A percentile compares a stretch with the other conserved stretches of the same genome.
phyloP scores from a whole-genome alignment of 92 coral and sea anemone species.

The Heteractis magnifica region DNA sequence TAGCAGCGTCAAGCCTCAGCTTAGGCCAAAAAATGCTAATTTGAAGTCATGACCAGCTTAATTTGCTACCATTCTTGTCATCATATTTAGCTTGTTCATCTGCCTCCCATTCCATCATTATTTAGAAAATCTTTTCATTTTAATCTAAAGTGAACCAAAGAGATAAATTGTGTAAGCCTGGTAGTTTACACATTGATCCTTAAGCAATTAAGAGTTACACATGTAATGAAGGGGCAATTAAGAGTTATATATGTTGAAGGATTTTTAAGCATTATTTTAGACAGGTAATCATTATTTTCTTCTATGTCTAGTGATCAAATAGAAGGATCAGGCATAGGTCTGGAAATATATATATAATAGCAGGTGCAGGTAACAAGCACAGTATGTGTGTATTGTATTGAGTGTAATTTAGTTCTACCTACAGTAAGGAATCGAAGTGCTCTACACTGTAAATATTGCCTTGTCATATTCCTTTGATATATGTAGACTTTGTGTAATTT shows the following conservation, averaged over 20 bases:
- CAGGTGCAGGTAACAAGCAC: no score
- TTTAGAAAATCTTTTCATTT: background rate
- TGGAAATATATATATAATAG: no score
- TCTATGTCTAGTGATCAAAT: background rate
- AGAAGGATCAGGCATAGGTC: no score
- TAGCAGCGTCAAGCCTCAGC: constrained; percentile 1
- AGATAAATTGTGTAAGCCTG: no score
- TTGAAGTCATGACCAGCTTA: background rate
- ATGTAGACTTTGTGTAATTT: background rate
- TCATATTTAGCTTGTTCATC: background rate
- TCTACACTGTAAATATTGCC: no score
- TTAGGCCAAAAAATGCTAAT: constrained; percentile 2
- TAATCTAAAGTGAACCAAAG: background rate
- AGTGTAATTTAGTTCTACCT: no score
- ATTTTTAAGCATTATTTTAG: background rate
- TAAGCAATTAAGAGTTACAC: background rate
- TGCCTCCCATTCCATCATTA: background rate
- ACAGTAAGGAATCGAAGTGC: no score
- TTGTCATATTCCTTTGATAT: background rate
- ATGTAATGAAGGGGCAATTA: background rate
- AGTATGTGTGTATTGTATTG: no score
- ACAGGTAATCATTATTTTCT: background rate
- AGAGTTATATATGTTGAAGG: background rate
- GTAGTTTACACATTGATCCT: background rate
- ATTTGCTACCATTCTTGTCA: background rate